Evolutionary conservation across 2,888 invertebrate species (phyloP), one percentile per base, ranked within the genome.

Genomic region (Phengaris arion): DNA sequence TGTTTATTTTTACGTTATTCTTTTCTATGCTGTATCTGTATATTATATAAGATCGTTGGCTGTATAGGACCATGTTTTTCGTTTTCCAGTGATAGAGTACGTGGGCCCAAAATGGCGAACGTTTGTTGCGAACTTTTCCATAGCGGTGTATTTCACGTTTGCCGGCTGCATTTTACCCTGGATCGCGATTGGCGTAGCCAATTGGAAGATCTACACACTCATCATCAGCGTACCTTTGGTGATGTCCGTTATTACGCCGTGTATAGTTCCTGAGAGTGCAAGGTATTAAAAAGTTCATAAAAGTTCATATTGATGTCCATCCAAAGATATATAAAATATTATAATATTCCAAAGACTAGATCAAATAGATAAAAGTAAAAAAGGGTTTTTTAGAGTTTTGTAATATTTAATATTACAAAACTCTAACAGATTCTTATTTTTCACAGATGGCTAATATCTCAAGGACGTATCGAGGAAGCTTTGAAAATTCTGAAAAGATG

Each of bases 111-210:
- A 97, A 90, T 98, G 97, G 96, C 94, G 98, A 1, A 98, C 98
- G 0, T 97, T 98, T 85, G 98, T 98, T 0, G 98, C 98, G 2
- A 98, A 98, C 86, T 97, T 98, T 96, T 97, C 97, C 0, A 97
- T 98, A 74, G 98, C 97, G 0, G 94, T 97, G 15, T 98, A 97
- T 93, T 98, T 98, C 91, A 97, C 98, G 0, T 94, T 96, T 69
- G 97, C 97, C 0, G 96, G 98, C 0, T 96, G 97, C 74, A 83
- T 96, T n/a, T 87, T 98, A 57, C 98, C 98, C 0, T 98, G 98
- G 97, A 96, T 98, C 57, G 98, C 98, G 0, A 94, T 96, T 78
- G 96, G 90, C 77, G 88, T 97, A 5, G 95, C 95, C 0, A 95
- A 98, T 83, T 98, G 98, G 98, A 95, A 95, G 83, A 87, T 95